phyloP scores from a whole-genome alignment of 2,888 invertebrate genomes.

The Antheraea yamamai region DNA sequence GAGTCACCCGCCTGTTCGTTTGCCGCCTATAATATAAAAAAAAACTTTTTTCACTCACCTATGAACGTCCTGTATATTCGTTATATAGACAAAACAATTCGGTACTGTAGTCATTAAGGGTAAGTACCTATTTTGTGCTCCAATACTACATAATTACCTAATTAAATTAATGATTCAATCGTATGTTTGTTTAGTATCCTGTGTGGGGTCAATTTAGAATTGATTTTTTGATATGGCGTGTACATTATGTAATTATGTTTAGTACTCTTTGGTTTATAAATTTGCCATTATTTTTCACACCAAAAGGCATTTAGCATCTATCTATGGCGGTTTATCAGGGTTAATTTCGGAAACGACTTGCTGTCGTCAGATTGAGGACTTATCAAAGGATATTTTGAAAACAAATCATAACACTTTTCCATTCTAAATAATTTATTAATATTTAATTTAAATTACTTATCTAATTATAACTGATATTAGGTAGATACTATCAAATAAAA shows the following conservation, averaged over 20 bases:
- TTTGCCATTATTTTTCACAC: neutral
- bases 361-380: too few species aligned
- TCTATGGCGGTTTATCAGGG: too few species aligned
- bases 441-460: too few species aligned
- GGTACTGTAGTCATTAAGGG: conserved; percentile 37
- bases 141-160: conserved; percentile 64
- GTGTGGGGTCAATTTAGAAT: conserved; percentile 24
- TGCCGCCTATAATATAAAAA: too few species aligned
- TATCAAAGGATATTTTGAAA: too few species aligned
- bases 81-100: neutral
- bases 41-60: too few species aligned
- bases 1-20: too few species aligned
- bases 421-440: too few species aligned
- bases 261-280: neutral
- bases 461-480: too few species aligned
- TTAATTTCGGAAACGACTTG: too few species aligned
- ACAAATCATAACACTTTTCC: too few species aligned
- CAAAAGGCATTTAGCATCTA: neutral
- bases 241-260: neutral
- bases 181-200: conserved; percentile 65
- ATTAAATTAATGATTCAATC: conserved; percentile 64
- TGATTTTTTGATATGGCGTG: neutral
- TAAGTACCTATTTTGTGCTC: conserved; percentile 43
- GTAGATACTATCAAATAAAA: too few species aligned
- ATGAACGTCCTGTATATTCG: neutral